A percentile compares a stretch with the other conserved stretches of the same genome.
These are phyloP conservation scores for Tapirus terrestris DNA, from an alignment of 2,113 vertebrate species.

Conservation along the genomic window DNA sequence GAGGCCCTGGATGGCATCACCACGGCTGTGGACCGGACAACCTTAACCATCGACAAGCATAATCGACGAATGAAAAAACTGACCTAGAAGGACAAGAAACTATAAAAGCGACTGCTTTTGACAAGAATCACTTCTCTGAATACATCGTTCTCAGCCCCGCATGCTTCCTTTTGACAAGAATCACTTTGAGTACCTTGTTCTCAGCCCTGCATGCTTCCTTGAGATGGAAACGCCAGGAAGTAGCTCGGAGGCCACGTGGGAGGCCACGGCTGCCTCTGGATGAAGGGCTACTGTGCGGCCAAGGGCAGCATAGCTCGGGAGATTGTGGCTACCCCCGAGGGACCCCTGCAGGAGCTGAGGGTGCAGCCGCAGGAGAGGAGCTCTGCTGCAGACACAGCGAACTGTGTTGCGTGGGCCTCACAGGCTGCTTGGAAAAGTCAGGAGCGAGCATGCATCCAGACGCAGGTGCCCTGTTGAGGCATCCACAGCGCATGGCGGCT, in stretches of 20 bases:
- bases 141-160: neutral
- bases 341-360: neutral
- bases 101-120: neutral
- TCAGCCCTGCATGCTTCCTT: accelerated
- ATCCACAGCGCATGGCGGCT: neutral
- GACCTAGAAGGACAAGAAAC: conserved; percentile 76
- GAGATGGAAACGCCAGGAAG: neutral
- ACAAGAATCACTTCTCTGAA: accelerated
- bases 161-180: neutral
- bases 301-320: neutral
- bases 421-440: neutral
- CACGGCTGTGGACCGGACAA: conserved; percentile 88
- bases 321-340: neutral
- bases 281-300: neutral
- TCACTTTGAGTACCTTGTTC: neutral
- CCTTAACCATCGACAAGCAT: conserved; percentile 90
- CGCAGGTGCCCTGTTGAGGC: neutral
- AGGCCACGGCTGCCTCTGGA: neutral
- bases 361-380: neutral
- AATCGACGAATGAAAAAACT: conserved; percentile 91
- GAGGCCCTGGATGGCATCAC: conserved; percentile 91
- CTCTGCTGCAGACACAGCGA: neutral
- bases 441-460: neutral
- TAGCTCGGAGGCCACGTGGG: neutral
- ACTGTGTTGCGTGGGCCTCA: neutral